A percentile compares a stretch with the other conserved stretches of the same genome.
Conservation (phyloP, 2,888 invertebrate species). For the Sialis lutaria region DNA sequence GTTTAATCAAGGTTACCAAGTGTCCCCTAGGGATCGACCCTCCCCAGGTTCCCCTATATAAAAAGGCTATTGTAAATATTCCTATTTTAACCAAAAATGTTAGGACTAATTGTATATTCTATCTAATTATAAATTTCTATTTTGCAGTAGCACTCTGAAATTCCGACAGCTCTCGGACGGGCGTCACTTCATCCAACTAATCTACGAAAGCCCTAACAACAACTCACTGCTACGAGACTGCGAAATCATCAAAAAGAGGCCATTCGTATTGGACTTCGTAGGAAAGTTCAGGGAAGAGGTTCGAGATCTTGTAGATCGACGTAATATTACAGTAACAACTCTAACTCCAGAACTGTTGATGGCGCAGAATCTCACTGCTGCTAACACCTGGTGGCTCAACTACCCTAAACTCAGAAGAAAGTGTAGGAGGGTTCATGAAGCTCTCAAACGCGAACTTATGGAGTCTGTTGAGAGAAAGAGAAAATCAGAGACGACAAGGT, state of each 20-base stretch:
- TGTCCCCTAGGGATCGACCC: too few relatives aligned
- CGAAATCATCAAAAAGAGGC: constrained; percentile 38
- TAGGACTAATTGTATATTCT: too few relatives aligned
- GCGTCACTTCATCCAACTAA: constrained; percentile 46
- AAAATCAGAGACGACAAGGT: neutral
- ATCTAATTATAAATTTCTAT: constrained; percentile 12
- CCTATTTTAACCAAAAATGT: too few relatives aligned
- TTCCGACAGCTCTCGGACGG: constrained; percentile 53
- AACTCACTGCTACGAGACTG: constrained; percentile 36
- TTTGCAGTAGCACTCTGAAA: constrained; percentile 34
- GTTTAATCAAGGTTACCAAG: too few relatives aligned
- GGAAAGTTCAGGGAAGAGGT: constrained; percentile 38
- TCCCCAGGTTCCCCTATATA: too few relatives aligned
- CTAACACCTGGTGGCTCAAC: constrained; percentile 38
- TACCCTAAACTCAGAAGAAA: constrained; percentile 36
- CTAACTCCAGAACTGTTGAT: constrained; percentile 28
- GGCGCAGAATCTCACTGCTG: neutral
- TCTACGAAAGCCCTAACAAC: constrained; percentile 37
- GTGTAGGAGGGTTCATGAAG: constrained; percentile 29
- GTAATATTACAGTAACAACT: constrained; percentile 36
- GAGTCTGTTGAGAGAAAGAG: neutral
- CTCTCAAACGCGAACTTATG: constrained; percentile 6
- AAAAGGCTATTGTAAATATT: too few relatives aligned
- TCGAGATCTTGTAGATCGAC: constrained; percentile 17
- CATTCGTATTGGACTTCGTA: constrained; percentile 37